These are phyloP conservation scores for Amiota minor DNA, from an alignment of 2,888 invertebrate genomes.

Conservation along the genomic window DNA sequence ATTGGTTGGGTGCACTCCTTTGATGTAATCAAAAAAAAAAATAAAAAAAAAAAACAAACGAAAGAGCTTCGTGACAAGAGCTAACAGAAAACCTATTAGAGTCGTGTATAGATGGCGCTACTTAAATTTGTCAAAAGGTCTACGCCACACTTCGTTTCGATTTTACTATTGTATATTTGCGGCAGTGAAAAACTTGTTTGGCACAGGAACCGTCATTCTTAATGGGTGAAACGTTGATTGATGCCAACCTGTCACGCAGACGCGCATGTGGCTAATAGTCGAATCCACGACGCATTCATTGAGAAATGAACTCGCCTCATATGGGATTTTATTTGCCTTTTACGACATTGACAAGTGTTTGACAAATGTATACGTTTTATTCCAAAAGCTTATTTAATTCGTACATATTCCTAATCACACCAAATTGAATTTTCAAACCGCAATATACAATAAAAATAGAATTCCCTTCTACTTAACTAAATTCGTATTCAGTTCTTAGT, in stretches of 20 bases:
- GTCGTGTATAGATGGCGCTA: conserved; percentile 67
- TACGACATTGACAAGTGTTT: conserved; percentile 64
- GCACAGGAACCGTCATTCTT: conserved; percentile 26
- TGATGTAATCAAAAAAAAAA: too few species aligned
- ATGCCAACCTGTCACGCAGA: conserved; percentile 71
- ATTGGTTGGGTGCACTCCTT: conserved; percentile 38
- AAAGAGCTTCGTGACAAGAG: conserved; percentile 66
- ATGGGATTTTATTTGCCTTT: conserved; percentile 53
- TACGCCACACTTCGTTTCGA: conserved; percentile 28
- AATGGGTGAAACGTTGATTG: conserved; percentile 71
- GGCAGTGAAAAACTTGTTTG: conserved; percentile 6
- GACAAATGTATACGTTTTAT: conserved; percentile 64
- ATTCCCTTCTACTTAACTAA: background rate
- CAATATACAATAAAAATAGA: background rate
- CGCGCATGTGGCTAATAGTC: conserved; percentile 71
- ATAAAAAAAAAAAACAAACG: conserved; percentile 41
- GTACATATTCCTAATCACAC: conserved; percentile 28
- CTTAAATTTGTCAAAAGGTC: conserved; percentile 71
- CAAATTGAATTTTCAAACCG: conserved; percentile 14
- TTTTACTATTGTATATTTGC: background rate
- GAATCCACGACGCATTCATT: conserved; percentile 35
- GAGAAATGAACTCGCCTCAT: conserved; percentile 14
- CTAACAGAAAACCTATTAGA: conserved; percentile 67
- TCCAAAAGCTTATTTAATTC: conserved; percentile 29
- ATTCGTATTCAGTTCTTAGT: background rate